Evolutionary conservation across 2,888 invertebrate genomes (phyloP), one percentile per base, ranked within the genome.

Genomic region (Galeruca laticollis): DNA sequence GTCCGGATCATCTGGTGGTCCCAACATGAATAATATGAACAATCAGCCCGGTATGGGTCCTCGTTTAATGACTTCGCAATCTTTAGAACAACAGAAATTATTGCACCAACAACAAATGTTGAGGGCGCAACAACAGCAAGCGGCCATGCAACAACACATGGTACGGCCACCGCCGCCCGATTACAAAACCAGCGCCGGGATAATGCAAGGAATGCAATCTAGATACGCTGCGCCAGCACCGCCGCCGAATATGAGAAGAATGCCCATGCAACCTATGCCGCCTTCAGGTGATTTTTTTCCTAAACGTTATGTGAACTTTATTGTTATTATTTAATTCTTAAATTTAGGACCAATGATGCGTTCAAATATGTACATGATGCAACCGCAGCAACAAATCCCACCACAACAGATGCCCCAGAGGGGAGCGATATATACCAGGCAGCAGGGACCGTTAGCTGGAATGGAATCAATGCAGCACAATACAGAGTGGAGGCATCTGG

Each of bases 81-180:
- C 81, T 40, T 73, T 85, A 67, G 83, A 85, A 71, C 84, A 86
- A 76, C 84, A 84, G 70, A 86, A 85, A 68, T 84, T 86, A 70
- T 77, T 85, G 62, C 84, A 83, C 57, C 84, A 84, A 72, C 85
- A 85, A 71, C 91, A 92, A 80, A 88, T 90, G 87, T 77, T 89
- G 75, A 85, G 89, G 31, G 88, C 88, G 13, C 89, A 90, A 77
- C 89, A 90, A 49, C 84, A 83, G 21, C 59, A 59, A 40, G 87
- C 78, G 88, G 76, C 86, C 40, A 87, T 87, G 40, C 83, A 82
- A 71, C 84, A 84, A 64, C 83, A 72, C 62, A 69, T 70, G 88
- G 62, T 88, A 87, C 77, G 93, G 63, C 93, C 94, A 33, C 95
- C 95, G 21, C 95, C 95, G 51, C 95, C 95, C 2, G 95, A 95